Evolutionary conservation across 2,797 vertebrate species (phyloP).

Genomic region (Myotis pilosus): DNA sequence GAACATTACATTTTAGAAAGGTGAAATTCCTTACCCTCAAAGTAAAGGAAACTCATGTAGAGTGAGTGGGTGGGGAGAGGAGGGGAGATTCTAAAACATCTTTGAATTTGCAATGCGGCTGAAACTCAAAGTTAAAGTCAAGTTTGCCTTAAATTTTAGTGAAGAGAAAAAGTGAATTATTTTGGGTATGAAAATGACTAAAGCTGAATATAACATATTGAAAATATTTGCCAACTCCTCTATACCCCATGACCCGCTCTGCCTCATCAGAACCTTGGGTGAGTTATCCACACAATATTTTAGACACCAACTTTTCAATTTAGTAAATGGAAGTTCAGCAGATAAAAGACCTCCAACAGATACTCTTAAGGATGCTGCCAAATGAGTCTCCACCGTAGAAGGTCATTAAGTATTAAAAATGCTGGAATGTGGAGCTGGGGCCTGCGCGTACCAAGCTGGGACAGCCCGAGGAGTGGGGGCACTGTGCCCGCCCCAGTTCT

Average conservation of each 20-base stretch:
- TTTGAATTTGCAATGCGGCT: background rate
- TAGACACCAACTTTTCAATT: conserved; percentile 25
- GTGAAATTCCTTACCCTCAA: conserved; percentile 34
- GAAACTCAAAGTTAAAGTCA: background rate
- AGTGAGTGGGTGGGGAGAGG: fast-evolving
- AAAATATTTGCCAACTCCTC: background rate
- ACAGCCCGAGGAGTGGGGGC: background rate
- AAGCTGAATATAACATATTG: background rate
- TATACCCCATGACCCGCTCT: background rate
- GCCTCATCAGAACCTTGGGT: background rate
- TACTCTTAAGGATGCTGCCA: conserved; percentile 27
- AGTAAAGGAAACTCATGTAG: background rate
- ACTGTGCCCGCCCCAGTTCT: background rate
- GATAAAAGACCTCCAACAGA: conserved; percentile 44
- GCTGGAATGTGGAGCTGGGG: background rate
- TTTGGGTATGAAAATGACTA: background rate
- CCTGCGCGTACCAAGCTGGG: background rate
- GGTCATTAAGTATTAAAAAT: conserved; percentile 56
- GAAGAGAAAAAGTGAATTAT: background rate
- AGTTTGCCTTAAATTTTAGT: background rate
- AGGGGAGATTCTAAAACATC: background rate
- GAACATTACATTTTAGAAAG: conserved; percentile 25
- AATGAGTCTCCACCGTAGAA: conserved; percentile 7
- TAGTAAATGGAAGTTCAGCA: conserved; percentile 39
- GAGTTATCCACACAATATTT: conserved; percentile 17